Percentiles rank a stretch among this genome's conserved stretches.
Evolutionary conservation across 2,888 invertebrate species (phyloP).

Genomic region (Diaperis boleti): DNA sequence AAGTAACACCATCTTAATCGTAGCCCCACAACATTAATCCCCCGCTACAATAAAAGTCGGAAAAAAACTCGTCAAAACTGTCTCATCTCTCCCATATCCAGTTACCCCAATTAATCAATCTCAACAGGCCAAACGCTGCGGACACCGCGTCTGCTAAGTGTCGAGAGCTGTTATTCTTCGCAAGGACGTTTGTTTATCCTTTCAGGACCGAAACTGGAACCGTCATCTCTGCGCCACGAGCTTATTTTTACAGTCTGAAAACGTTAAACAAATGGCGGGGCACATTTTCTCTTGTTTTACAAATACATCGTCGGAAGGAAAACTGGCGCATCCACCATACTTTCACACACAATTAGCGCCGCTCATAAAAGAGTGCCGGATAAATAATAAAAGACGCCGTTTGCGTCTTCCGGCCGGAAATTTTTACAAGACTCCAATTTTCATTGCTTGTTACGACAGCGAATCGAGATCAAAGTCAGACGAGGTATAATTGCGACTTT

Average conservation of each 20-base stretch:
- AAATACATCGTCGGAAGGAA: slow-evolving; percentile 24
- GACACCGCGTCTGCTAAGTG: slow-evolving; percentile 46
- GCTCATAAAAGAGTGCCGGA: slow-evolving; percentile 18
- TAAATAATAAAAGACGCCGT: slow-evolving; percentile 24
- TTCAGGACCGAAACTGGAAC: slow-evolving; percentile 47
- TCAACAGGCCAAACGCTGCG: slow-evolving; percentile 26
- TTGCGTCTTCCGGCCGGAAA: slow-evolving; percentile 2
- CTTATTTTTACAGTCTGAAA: slow-evolving; percentile 41
- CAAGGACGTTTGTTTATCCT: slow-evolving; percentile 46
- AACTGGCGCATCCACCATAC: slow-evolving; percentile 35
- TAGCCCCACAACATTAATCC: too few relatives aligned
- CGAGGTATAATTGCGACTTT: slow-evolving; percentile 5
- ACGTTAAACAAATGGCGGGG: slow-evolving; percentile 36
- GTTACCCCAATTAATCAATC: slow-evolving; percentile 43
- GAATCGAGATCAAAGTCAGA: slow-evolving; percentile 23
- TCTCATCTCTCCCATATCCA: slow-evolving; percentile 38
- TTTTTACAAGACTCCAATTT: slow-evolving; percentile 13
- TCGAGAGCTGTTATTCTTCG: slow-evolving; percentile 47
- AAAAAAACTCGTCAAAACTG: not conserved
- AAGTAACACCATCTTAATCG: too few relatives aligned
- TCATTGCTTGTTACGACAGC: slow-evolving; percentile 16
- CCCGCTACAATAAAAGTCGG: too few relatives aligned
- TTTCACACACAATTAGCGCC: slow-evolving; percentile 35
- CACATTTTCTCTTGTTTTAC: slow-evolving; percentile 34
- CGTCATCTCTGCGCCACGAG: slow-evolving; percentile 34